Base-by-base conservation (phyloP, 2,797 vertebrate species). In the Gallirallus australis region DNA sequence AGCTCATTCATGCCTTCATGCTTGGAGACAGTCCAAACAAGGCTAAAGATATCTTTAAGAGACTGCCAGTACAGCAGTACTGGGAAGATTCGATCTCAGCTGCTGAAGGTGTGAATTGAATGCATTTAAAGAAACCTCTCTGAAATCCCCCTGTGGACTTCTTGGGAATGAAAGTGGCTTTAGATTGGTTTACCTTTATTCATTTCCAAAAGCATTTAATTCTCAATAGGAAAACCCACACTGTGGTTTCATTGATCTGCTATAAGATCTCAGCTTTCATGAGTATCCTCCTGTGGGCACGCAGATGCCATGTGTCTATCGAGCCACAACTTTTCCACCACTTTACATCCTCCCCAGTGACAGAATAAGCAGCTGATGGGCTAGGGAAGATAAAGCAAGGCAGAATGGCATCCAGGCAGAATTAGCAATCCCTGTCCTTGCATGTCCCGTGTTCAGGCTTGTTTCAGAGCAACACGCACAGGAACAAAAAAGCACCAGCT, bases 21-120 rank as follows among this genome's bases (percentile, higher is more conserved):
- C 89, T 84, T 94, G 90, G 91, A 94, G 76, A 80, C 37, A 68
- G 45, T 84, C 90, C 90, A 96, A 89, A 89, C 52, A 68, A 73
- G 80, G 60, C 42, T 94, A 93, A 95, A 91, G 66, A 84, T 63
- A 64, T 15, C 30, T 82, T 87, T 57, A 89, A 85, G 86, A 90
- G 60, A 78, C 35, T 64, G 45, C 24, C 57, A 71, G 68, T 91
- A 71, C 60, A 94, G 65, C 68, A 92, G 20, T 52, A 77, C 10
- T 80, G 71, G 39, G 57, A 88, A 93, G 70, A 92, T 87, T 82
- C 82, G 65, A 71, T 91, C 64, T 91, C 68, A 82, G 1, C 42
- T 89, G 68, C 61, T 87, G 37, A 75, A 77, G 13, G 24, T 77
- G 30, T 64, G 37, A 87, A 87, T 87, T 78, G 45, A 87, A 0